Base-by-base conservation (phyloP, 2,797 vertebrate genomes). In the Momotus momota region DNA sequence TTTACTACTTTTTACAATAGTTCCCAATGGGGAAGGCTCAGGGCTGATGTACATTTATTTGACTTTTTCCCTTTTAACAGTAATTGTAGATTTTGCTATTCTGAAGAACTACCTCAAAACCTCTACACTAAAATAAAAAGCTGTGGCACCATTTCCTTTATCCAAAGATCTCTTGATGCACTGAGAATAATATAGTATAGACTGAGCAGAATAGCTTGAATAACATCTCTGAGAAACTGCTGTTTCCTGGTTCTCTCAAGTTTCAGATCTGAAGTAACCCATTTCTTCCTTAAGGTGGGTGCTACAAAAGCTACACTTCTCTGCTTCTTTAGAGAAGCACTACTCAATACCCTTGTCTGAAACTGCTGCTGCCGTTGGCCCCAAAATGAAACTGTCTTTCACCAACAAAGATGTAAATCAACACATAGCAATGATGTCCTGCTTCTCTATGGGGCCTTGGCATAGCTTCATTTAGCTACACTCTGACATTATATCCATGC, bases 351-450 rank as follows among this genome's bases (percentile, higher is more conserved):
- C 18, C 6, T 9, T 64, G 5, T 29, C 41, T 81, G 41, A 89
- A 93, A 85, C 7, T 1, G 4, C 65, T 74, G 22, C 48, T 73
- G 18, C 5, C 49, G 7, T 35, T 61, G 16, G 22, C 27, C 29
- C 22, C 31, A 71, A 91, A 89, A 67, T 11, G 8, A 9, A 60
- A 38, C 25, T 15, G 7, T 25, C 16, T 85, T 73, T 79, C 81
- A 49, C 7, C 25, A 81, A 43, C 2, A 73, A 51, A 85, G 67
- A 52, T 10, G 9, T 25, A 60, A 90, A 74, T 61, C 46, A 49
- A 22, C 14, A 35, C 1, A 1, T 52, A n/a, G 3, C 5, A 2
- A 10, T 79, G 54, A 3, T 19, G 10, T 35, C 43, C 40, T 41
- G 8, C 38, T 88, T 78, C 52, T 10, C 38, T 25, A 27, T 1